These are phyloP conservation scores for Caranx ignobilis DNA, from an alignment of 2,113 vertebrate genomes.

Conservation along the genomic window DNA sequence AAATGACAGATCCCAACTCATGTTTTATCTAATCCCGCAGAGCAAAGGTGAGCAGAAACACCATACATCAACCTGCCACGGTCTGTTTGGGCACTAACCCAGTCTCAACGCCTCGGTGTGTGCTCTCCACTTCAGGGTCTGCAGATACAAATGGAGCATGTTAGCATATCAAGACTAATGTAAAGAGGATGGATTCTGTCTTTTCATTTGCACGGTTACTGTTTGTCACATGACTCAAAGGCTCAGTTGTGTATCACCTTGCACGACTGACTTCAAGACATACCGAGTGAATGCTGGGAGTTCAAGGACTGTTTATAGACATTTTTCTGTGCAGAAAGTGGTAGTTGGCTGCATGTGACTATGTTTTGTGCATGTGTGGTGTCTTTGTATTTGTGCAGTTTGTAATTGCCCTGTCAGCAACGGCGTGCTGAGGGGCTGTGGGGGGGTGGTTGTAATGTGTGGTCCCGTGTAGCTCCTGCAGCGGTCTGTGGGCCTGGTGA, in stretches of 20 bases:
- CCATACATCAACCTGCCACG: conserved; percentile 75
- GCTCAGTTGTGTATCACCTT: not conserved
- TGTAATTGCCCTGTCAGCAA: conserved; percentile 8
- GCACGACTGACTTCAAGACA: not conserved
- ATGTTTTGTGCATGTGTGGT: not conserved
- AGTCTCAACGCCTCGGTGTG: conserved; percentile 22
- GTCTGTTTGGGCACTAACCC: conserved; percentile 44
- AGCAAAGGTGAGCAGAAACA: conserved; percentile 73
- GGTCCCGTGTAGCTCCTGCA: conserved; percentile 3
- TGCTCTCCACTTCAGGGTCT: conserved; percentile 5
- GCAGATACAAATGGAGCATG: conserved; percentile 19
- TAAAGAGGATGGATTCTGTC: conserved; percentile 11
- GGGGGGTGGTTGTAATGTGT: not conserved
- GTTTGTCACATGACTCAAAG: not conserved
- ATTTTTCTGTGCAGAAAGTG: not conserved
- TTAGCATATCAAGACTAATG: not conserved
- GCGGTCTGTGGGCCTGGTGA: not conserved
- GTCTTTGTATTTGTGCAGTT: not conserved
- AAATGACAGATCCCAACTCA: conserved; percentile 56
- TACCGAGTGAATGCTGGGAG: not conserved
- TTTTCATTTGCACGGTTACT: not conserved
- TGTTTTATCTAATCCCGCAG: conserved; percentile 70
- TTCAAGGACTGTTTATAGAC: not conserved
- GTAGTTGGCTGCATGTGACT: not conserved
- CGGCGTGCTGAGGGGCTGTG: conserved; percentile 22